Evolutionary conservation across 30 jellyfish, hydroid and myxozoan species (phyloP), one percentile per base, ranked within the genome.

Genomic region (Morbakka virulenta): DNA sequence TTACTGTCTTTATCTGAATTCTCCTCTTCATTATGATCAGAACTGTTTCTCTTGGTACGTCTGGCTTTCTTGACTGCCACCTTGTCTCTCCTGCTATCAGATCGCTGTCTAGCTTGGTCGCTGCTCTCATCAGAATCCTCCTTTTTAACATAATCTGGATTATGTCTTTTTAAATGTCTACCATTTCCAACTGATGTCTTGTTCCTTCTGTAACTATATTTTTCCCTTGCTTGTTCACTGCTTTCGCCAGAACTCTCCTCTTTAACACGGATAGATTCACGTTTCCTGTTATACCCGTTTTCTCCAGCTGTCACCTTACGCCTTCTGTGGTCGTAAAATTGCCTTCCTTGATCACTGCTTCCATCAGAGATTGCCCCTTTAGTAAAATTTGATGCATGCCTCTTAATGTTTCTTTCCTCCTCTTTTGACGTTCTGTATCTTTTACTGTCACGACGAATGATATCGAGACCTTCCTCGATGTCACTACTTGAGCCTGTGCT

Each of bases 11-110:
- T 31, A 17, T 41, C 47, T 28, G 27, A 33, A 2, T 33, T 12
- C 36, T 69, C 31, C 28, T 50, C 81, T 1, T 69, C 2, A 21
- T 36, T 36, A 13, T 9, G 34, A 13, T 67, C 35, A 50, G 2
- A 14, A 17, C 29, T 28, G n/a, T 23, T 24, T 2, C 67, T 35
- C 13, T 28, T 50, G 20, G 67, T 30, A 17, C 35, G 51, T 70
- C 70, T 31, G 82, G 51, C 29, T 53, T 26, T 35, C 53, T 25
- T 30, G 77, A 52, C 22, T 11, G 17, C 21, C 76, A 52, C 62
- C 77, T n/a, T 53, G 24, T 74, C 86, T 32, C 84, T 74, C 67
- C 50, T 61, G 25, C 35, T 35, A 1, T 17, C 34, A 22, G 22
- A 12, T 61, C 21, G 31, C 63, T 2, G 27, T 21, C 77, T 65